Base-by-base conservation (phyloP, 2,888 invertebrate species). In the Chydorus sphaericus region DNA sequence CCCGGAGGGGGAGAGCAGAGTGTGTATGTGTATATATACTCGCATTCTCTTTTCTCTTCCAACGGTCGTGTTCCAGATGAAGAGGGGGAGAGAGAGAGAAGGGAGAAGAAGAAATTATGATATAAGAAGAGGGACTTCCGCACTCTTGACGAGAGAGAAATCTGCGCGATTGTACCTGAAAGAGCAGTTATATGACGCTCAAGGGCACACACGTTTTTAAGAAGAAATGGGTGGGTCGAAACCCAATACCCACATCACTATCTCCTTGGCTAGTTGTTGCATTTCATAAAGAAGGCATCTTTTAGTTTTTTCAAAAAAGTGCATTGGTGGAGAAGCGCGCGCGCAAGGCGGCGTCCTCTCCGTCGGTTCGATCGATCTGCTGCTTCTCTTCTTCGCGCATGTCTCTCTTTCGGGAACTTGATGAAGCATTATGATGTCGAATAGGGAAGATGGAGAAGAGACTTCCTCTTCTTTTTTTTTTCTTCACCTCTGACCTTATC, bases 41-140 rank as follows among this genome's bases (percentile, higher is more conserved):
- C n/a, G n/a, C n/a, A n/a, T n/a, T n/a, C n/a, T n/a, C n/a, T n/a
- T n/a, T n/a, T n/a, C n/a, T n/a, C n/a, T 23, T 44, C 44, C n/a
- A 44, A 44, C 44, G 44, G 44, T 44, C 44, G 23, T 44, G 44
- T 44, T 44, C 26, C 26, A 23, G 28, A 44, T 44, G 16, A 26
- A 44, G 18, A 26, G 26, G 28, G 33, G 14, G 33, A 33, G 33
- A 33, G 14, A 51, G 56, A 60, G n/a, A 52, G 48, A 54, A 48
- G 58, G 56, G 58, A 61, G 59, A 54, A 59, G 59, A 58, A 57
- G 58, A 59, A 57, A 58, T 59, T 61, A 57, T 6, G n/a, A 39
- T 10, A 59, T 57, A 57, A 57, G 59, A 59, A 39, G 60, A 59
- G 56, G 58, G n/a, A n/a, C n/a, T n/a, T n/a, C n/a, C n/a, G n/a